phyloP scores from a whole-genome alignment of 2,113 vertebrate genomes.

The Hippocampus mohnikei region DNA sequence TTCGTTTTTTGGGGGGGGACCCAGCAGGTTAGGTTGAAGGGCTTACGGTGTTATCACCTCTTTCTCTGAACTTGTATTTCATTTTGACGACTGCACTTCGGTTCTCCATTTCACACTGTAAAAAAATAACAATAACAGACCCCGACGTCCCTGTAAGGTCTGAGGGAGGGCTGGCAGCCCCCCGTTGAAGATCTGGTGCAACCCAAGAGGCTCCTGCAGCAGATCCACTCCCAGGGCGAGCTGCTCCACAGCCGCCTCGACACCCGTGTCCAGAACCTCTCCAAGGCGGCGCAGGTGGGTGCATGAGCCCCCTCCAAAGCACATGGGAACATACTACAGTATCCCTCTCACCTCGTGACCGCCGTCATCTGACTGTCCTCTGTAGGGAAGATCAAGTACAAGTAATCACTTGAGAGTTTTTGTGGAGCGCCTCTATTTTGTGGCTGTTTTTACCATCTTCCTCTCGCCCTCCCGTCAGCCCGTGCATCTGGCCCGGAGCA shows the following conservation, averaged over 20 bases:
- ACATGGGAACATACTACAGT: background rate
- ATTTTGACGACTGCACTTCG: background rate
- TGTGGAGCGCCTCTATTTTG: background rate
- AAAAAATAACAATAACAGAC: background rate
- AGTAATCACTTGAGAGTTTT: background rate
- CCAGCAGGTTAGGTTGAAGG: too few relatives aligned
- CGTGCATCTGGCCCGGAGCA: slow-evolving; percentile 85
- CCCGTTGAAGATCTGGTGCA: slow-evolving; percentile 74
- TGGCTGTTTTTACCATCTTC: background rate
- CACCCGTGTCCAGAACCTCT: slow-evolving; percentile 67
- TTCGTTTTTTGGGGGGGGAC: too few relatives aligned
- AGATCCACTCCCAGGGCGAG: slow-evolving; percentile 78
- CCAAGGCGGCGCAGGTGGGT: background rate
- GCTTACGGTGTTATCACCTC: too few relatives aligned
- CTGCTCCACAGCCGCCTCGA: slow-evolving; percentile 76
- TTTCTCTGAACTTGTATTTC: too few relatives aligned
- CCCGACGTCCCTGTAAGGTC: slow-evolving; percentile 32
- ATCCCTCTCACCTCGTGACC: background rate
- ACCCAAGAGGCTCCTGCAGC: slow-evolving; percentile 83
- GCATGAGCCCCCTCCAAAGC: background rate
- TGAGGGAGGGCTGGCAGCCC: slow-evolving; percentile 42
- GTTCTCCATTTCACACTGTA: background rate
- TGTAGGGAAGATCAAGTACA: background rate
- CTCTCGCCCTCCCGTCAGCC: slow-evolving; percentile 63
- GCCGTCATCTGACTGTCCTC: background rate